Percentiles rank a stretch among this genome's conserved stretches.
These are phyloP conservation scores for Drosophila putrida DNA, from an alignment of 2,888 invertebrate species.

Conservation along the genomic window DNA sequence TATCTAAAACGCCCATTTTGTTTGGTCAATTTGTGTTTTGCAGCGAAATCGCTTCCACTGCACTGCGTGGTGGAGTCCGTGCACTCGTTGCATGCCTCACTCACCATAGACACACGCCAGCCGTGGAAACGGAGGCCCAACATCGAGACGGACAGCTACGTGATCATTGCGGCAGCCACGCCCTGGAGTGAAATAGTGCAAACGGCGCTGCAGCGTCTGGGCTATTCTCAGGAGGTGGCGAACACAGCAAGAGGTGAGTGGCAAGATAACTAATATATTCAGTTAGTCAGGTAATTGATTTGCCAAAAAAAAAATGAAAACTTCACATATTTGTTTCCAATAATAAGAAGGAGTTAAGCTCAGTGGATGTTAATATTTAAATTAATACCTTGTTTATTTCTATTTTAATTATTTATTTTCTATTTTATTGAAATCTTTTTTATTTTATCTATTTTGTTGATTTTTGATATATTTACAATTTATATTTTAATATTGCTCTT, in stretches of 20 bases:
- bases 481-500: too few species aligned
- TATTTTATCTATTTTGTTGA: too few species aligned
- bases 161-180: slow-evolving; percentile 96
- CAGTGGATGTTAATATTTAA: too few species aligned
- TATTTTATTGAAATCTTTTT: too few species aligned
- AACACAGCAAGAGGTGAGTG: slow-evolving; percentile 91
- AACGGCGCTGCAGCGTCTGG: slow-evolving; percentile 95
- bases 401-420: too few species aligned
- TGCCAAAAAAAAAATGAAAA: too few species aligned
- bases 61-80: slow-evolving; percentile 98
- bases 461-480: too few species aligned
- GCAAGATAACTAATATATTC: background rate
- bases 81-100: slow-evolving; percentile 88
- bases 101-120: slow-evolving; percentile 87
- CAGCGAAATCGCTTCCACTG: slow-evolving; percentile 94
- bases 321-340: too few species aligned
- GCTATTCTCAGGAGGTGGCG: slow-evolving; percentile 94
- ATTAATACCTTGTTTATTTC: too few species aligned
- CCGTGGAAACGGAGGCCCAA: slow-evolving; percentile 90
- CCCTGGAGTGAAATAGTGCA: slow-evolving; percentile 96
- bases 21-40: slow-evolving; percentile 30
- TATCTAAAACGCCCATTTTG: slow-evolving; percentile 16
- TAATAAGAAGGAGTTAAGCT: too few species aligned
- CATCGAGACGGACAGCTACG: slow-evolving; percentile 97
- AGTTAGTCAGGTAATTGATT: too few species aligned